Percentiles rank a stretch among this genome's conserved stretches.
These are phyloP conservation scores for Phoeniculus purpureus DNA, from an alignment of 2,797 vertebrate species.

Conservation along the genomic window DNA sequence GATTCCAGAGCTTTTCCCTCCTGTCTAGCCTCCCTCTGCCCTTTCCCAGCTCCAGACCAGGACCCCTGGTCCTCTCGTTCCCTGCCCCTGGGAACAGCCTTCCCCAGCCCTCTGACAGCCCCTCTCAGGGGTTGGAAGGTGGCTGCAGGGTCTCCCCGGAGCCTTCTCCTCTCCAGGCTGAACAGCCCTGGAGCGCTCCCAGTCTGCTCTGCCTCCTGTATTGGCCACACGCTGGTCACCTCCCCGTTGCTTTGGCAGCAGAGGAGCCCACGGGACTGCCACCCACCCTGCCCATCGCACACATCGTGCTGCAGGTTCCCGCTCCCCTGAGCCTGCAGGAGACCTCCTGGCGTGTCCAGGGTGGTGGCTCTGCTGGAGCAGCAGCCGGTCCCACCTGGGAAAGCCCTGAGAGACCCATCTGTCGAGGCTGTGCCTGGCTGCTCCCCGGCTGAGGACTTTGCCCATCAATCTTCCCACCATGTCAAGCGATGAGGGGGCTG, in stretches of 20 bases:
- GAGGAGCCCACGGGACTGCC: neutral
- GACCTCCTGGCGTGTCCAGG: neutral
- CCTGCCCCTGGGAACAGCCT: too few species aligned
- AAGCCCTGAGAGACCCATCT: neutral
- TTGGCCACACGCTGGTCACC: fast-evolving
- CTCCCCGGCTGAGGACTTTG: neutral
- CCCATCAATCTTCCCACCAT: neutral
- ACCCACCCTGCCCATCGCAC: neutral
- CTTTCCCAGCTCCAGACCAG: too few species aligned
- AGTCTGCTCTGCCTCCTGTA: neutral
- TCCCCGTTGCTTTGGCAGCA: neutral
- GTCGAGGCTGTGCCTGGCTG: fast-evolving
- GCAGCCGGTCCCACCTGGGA: neutral
- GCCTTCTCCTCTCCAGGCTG: too few species aligned
- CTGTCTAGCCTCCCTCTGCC: too few species aligned
- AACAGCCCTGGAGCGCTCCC: neutral
- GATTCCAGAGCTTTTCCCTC: too few species aligned
- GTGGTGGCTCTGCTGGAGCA: neutral
- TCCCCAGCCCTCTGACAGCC: too few species aligned
- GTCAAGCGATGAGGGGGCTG: neutral
- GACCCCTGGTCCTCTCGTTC: too few species aligned
- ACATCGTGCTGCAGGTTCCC: fast-evolving
- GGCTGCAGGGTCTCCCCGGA: too few species aligned
- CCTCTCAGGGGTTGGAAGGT: too few species aligned
- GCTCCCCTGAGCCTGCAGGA: neutral